Base-by-base conservation (phyloP, 2,113 vertebrate genomes). In the Daphoenositta chrysoptera region DNA sequence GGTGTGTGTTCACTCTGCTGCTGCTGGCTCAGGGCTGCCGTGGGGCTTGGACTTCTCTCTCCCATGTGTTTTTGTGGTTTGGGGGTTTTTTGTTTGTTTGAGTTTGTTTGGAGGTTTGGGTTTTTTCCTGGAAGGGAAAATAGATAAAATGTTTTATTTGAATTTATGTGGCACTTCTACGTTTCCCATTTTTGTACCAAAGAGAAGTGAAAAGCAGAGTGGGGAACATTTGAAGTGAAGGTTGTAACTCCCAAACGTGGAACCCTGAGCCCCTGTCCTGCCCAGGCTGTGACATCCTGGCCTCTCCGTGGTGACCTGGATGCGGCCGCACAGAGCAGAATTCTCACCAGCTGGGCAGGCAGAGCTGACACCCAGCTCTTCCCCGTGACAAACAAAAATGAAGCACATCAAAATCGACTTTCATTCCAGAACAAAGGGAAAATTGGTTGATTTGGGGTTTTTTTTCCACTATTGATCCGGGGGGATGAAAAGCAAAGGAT, bases 241-340 rank as follows among this genome's bases (percentile, higher is more conserved):
- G 40, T 6, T 71, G 33, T 23, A 76, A 8, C 48, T 93, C 80
- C 91, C 58, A 39, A 11, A 18, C 1, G n/a, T n/a, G n/a, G n/a
- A n/a, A n/a, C 42, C 42, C 42, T 42, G 42, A 42, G 42, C 42
- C 42, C 22, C 9, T 84, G 89, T 63, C 64, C 77, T 30, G 17
- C n/a, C n/a, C n/a, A n/a, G n/a, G n/a, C 1, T n/a, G 57, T 39
- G 63, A 18, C 70, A 11, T 2, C 15, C 5, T 0, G 35, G 58
- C 61, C 23, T 30, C 31, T 39, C 63, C 17, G 0, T 1, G 33
- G 48, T 72, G 68, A 30, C 56, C 86, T 71, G 70, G 17, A 3
- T 10, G 21, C 33, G 23, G 37, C 58, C 39, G 9, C 53, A 9
- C 0, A 1, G 17, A 19, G 13, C 15, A 31, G 2, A 18, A 27